Evolutionary conservation across 2,113 vertebrate genomes (phyloP).

Genomic region (Tachysurus fulvidraco): DNA sequence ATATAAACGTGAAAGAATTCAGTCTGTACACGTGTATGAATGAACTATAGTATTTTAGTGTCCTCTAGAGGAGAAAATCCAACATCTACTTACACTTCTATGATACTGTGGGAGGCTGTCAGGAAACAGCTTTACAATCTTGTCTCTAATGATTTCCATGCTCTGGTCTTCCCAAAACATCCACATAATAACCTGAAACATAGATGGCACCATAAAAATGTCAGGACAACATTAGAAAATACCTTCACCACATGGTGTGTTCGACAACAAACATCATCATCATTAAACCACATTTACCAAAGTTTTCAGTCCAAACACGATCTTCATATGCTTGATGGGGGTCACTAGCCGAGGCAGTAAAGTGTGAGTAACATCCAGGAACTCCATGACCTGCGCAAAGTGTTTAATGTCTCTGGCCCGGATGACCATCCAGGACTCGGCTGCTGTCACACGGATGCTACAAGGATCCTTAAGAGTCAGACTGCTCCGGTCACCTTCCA

Average conservation of each 20-base stretch:
- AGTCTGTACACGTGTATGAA: not conserved
- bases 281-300: slow-evolving; percentile 59
- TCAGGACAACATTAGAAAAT: not conserved
- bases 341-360: slow-evolving; percentile 68
- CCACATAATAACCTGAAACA: slow-evolving; percentile 69
- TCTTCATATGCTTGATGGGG: slow-evolving; percentile 76
- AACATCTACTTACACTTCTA: slow-evolving; percentile 63
- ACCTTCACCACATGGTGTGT: not conserved
- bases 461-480: slow-evolving; percentile 61
- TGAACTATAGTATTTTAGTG: not conserved
- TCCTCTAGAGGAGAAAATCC: slow-evolving; percentile 29
- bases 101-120: slow-evolving; percentile 65
- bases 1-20: not conserved
- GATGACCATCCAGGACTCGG: slow-evolving; percentile 61
- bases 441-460: slow-evolving; percentile 64
- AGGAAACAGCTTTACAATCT: slow-evolving; percentile 67
- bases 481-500: slow-evolving; percentile 55
- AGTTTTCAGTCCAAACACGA: slow-evolving; percentile 74
- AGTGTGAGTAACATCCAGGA: slow-evolving; percentile 62
- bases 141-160: slow-evolving; percentile 55
- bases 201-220: not conserved
- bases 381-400: slow-evolving; percentile 63
- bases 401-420: slow-evolving; percentile 61
- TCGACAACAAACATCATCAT: not conserved
- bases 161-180: slow-evolving; percentile 64